Evolutionary conservation across 2,888 invertebrate species (phyloP).

Genomic region (Ennomos quercinarius): DNA sequence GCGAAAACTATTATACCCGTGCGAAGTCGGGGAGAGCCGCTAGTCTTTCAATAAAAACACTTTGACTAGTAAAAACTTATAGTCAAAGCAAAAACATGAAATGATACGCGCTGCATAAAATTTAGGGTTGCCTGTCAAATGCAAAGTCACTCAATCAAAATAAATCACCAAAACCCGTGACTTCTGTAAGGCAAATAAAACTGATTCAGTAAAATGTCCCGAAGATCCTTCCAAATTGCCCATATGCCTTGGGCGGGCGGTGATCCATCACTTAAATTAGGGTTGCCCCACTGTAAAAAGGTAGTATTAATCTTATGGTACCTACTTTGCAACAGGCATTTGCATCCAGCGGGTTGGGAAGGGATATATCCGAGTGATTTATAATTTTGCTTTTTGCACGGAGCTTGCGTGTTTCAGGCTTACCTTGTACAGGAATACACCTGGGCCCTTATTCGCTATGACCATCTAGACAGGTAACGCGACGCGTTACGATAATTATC

Average conservation of each 20-base stretch:
- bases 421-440: too few relatives aligned
- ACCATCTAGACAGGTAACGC: too few relatives aligned
- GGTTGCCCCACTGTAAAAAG: conserved; percentile 36
- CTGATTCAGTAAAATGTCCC: conserved; percentile 30
- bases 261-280: conserved; percentile 42
- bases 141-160: conserved; percentile 28
- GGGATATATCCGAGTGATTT: conserved; percentile 24
- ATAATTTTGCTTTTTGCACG: conserved; percentile 15
- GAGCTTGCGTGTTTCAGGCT: too few relatives aligned
- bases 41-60: too few relatives aligned
- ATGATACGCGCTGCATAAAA: too few relatives aligned
- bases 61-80: too few relatives aligned
- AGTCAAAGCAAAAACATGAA: too few relatives aligned
- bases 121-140: conserved; percentile 14
- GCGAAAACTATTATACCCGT: too few relatives aligned
- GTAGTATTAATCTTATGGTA: conserved; percentile 38
- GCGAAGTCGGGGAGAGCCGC: too few relatives aligned
- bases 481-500: too few relatives aligned
- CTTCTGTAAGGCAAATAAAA: conserved; percentile 33
- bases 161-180: conserved; percentile 32
- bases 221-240: conserved; percentile 26
- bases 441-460: too few relatives aligned
- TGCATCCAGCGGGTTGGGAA: conserved; percentile 30
- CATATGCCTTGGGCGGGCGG: conserved; percentile 14
- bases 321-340: conserved; percentile 34